phyloP scores from a whole-genome alignment of 1,140 invertebrate genomes.

The Dendroctonus valens region DNA sequence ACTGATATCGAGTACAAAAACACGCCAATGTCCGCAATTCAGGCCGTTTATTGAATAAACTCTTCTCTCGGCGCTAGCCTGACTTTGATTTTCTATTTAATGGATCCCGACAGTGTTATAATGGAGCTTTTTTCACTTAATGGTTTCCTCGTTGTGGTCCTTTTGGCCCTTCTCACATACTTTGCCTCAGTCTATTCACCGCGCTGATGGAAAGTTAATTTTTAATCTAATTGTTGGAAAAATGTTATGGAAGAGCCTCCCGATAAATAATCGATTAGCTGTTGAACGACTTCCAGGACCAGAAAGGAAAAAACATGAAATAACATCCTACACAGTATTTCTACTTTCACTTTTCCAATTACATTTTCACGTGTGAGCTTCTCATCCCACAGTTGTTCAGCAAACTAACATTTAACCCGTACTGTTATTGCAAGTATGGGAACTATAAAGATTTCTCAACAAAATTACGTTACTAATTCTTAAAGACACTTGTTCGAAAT shows the following conservation, averaged over 20 bases:
- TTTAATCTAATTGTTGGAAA: slow-evolving; percentile 6
- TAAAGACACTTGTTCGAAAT: too few relatives aligned
- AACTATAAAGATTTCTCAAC: too few relatives aligned
- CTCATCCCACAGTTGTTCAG: too few relatives aligned
- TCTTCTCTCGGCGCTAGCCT: slow-evolving; percentile 9
- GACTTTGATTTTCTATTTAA: slow-evolving; percentile 33
- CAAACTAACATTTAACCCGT: too few relatives aligned
- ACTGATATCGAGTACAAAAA: slow-evolving; percentile 5
- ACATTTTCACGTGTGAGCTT: too few relatives aligned
- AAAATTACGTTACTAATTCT: too few relatives aligned
- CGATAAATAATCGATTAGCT: too few relatives aligned
- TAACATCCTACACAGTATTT: too few relatives aligned
- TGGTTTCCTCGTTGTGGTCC: slow-evolving; percentile 20
- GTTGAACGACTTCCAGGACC: too few relatives aligned
- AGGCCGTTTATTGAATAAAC: slow-evolving; percentile 30
- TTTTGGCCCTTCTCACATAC: slow-evolving; percentile 14
- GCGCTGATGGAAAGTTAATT: slow-evolving; percentile 9
- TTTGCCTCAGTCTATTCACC: slow-evolving; percentile 5
- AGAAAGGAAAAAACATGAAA: too few relatives aligned
- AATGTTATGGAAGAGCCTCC: neutral
- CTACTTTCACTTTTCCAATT: too few relatives aligned
- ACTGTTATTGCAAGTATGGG: too few relatives aligned
- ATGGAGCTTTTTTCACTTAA: slow-evolving; percentile 32
- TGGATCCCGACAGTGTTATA: slow-evolving; percentile 32
- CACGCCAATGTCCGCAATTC: slow-evolving; percentile 10